Percentiles rank a stretch among this genome's conserved stretches.
Conservation (phyloP, 2,888 invertebrate genomes). For the Ctenicera cuprea region DNA sequence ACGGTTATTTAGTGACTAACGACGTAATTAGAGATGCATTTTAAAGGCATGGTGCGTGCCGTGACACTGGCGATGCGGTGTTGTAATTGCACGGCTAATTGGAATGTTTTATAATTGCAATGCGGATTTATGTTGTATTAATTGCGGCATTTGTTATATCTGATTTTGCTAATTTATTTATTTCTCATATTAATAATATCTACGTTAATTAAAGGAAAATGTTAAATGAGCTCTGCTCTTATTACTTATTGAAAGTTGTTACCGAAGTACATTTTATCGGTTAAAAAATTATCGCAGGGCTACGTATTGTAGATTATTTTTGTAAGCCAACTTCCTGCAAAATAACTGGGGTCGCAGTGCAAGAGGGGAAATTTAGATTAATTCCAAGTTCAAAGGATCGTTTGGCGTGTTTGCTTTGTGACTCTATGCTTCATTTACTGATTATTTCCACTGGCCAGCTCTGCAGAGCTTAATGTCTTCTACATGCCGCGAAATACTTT, state of each 20-base stretch:
- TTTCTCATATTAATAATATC: slow-evolving; percentile 15
- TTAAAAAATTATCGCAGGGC: slow-evolving; percentile 23
- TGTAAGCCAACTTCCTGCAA: slow-evolving; percentile 47
- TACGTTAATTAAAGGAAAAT: slow-evolving; percentile 17
- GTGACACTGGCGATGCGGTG: slow-evolving; percentile 38
- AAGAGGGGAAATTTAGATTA: slow-evolving; percentile 65
- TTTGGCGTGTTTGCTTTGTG: slow-evolving; percentile 67
- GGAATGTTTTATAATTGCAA: slow-evolving; percentile 38
- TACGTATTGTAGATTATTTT: slow-evolving; percentile 41
- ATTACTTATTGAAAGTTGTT: slow-evolving; percentile 5
- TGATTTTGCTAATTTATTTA: slow-evolving; percentile 20
- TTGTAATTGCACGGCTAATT: slow-evolving; percentile 43
- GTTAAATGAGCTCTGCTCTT: not conserved
- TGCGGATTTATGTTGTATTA: slow-evolving; percentile 39
- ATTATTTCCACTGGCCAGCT: slow-evolving; percentile 68
- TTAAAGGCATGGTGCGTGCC: slow-evolving; percentile 56
- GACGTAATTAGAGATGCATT: slow-evolving; percentile 66
- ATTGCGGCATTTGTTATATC: slow-evolving; percentile 25
- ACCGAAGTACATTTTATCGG: slow-evolving; percentile 1
- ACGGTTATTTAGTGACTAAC: slow-evolving; percentile 66
- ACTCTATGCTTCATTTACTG: slow-evolving; percentile 68
- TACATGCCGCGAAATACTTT: slow-evolving; percentile 49
- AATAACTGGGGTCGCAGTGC: slow-evolving; percentile 57
- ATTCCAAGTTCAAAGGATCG: slow-evolving; percentile 68
- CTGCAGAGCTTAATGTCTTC: slow-evolving; percentile 52